Evolutionary conservation across 2,797 vertebrate species (phyloP).

Genomic region (Emys orbicularis): DNA sequence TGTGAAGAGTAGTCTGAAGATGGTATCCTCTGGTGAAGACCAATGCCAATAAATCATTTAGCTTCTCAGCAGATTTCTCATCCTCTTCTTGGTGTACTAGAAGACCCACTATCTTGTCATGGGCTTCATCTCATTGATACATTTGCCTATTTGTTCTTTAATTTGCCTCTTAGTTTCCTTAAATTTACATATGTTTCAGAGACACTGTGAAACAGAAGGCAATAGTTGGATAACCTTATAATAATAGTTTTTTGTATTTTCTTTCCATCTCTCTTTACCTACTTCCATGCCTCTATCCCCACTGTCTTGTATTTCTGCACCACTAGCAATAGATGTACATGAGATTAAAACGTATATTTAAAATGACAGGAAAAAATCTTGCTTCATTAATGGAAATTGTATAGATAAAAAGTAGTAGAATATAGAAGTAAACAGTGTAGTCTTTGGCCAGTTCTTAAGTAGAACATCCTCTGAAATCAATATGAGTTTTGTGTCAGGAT

Average conservation of each 20-base stretch:
- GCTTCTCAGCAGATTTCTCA: conserved; percentile 50
- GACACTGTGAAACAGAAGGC: conserved; percentile 13
- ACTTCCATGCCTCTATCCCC: not conserved
- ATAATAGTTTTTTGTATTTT: not conserved
- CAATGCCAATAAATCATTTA: conserved; percentile 57
- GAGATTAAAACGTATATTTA: not conserved
- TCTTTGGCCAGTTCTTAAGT: not conserved
- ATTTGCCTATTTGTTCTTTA: conserved; percentile 57
- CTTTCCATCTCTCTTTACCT: conserved; percentile 10
- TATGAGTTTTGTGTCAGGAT: not conserved
- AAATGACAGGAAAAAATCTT: conserved; percentile 15
- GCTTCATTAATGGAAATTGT: not conserved
- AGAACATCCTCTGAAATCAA: not conserved
- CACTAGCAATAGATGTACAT: not conserved
- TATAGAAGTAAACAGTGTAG: not conserved
- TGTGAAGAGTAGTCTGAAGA: conserved; percentile 21
- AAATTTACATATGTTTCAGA: conserved; percentile 38
- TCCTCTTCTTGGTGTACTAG: conserved; percentile 46
- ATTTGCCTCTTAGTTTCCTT: conserved; percentile 1
- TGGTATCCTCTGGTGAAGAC: conserved; percentile 27
- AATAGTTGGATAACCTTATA: not conserved
- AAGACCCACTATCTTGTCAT: conserved; percentile 26
- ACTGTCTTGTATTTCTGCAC: conserved; percentile 10
- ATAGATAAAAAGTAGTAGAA: not conserved
- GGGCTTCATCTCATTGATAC: conserved; percentile 51